These are phyloP conservation scores for Protobothrops flavoviridis DNA, from an alignment of 2,113 vertebrate genomes.

Conservation along the genomic window DNA sequence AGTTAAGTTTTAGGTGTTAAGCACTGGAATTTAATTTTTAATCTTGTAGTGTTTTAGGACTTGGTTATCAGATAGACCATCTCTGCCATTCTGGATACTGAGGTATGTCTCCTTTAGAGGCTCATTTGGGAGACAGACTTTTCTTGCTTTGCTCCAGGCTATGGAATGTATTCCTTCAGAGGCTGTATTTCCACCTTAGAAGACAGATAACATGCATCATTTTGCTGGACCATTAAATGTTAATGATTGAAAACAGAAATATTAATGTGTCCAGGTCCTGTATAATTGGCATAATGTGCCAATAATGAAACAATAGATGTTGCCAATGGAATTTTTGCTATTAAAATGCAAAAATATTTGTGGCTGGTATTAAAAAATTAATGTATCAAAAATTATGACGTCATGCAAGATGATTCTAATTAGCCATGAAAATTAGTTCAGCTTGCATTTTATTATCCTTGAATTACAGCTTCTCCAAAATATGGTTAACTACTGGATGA, in stretches of 20 bases:
- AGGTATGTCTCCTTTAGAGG: background rate
- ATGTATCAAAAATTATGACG: conserved; percentile 43
- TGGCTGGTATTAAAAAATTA: background rate
- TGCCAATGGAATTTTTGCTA: background rate
- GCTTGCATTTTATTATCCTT: conserved; percentile 34
- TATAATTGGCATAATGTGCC: too few relatives aligned
- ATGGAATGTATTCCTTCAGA: background rate
- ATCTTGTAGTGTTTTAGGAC: background rate
- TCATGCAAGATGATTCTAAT: conserved; percentile 42
- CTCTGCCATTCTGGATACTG: background rate
- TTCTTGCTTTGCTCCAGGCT: background rate
- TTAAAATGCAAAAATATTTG: background rate
- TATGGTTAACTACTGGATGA: background rate
- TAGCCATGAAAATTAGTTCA: conserved; percentile 8
- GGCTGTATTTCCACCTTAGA: background rate
- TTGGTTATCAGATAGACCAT: background rate
- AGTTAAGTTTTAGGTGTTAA: background rate
- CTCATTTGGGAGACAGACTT: background rate
- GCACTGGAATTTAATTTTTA: background rate
- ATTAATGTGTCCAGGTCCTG: conserved; percentile 1
- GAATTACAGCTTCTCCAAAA: conserved; percentile 29
- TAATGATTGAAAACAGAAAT: conserved; percentile 1
- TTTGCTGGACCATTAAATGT: background rate
- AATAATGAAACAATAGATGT: background rate
- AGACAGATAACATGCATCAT: background rate